Evolutionary conservation across 2,888 invertebrate species (phyloP), one percentile per base, ranked within the genome.

Genomic region (Isotomurus palustris): DNA sequence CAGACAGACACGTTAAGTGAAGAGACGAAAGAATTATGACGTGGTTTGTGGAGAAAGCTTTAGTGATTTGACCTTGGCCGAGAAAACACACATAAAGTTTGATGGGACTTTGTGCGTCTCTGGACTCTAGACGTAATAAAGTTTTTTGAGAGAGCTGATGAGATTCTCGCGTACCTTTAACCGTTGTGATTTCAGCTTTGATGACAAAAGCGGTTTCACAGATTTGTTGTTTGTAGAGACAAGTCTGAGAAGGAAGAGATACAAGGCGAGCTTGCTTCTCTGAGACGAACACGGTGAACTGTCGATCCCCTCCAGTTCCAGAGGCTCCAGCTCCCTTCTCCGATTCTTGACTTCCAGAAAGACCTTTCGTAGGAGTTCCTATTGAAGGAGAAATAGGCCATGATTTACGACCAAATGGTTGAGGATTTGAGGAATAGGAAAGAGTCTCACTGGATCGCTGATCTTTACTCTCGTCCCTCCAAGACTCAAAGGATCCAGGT

Each of bases 221-320:
- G 71, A 96, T 83, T 78, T 92, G 92, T 76, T 90, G 88, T 72
- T 92, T 84, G 79, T 91, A 93, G 71, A 92, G 86, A 79, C 92
- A 93, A 76, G 89, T 91, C 78, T 95, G 95, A 72, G 93, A 92
- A 67, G 95, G 95, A 74, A 95, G 83, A 68, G 92, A 91, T 67
- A 95, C 87, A 66, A 95, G 90, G 72, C 91, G 83, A 63, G 91
- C 92, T 80, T 95, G 91, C 78, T 93, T 94, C 79, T 96, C 95
- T 59, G 93, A 93, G 65, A 89, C 88, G 71, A 96, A 84, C 53
- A 93, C 91, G 67, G 90, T 89, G 78, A 90, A 93, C 82, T 95
- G 95, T 67, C 90, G 82, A 78, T 94, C 93, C 72, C 84, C 84
- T 5, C 38, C 38, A 14, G 8, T 38, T 38, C 38, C 38, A n/a